phyloP scores from a whole-genome alignment of 2,113 vertebrate genomes.

The Perca flavescens region DNA sequence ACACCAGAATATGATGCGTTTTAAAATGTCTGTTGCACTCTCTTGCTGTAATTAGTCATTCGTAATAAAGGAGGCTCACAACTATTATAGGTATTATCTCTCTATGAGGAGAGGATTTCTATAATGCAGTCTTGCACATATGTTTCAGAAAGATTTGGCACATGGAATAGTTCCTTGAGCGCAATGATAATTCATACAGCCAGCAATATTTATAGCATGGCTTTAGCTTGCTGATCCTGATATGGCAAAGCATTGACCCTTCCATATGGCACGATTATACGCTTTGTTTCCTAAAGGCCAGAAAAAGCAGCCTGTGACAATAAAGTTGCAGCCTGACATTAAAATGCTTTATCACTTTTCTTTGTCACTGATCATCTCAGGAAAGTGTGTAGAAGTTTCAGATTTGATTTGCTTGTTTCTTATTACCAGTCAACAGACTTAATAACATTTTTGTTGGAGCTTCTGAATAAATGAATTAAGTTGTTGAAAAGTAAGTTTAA shows the following conservation, averaged over 20 bases:
- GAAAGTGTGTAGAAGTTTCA: background rate
- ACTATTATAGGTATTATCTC: background rate
- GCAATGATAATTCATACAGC: background rate
- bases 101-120: background rate
- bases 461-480: background rate
- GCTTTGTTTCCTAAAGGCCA: background rate
- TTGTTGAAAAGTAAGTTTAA: too few relatives aligned
- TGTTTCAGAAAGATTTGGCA: background rate
- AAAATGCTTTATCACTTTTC: conserved; percentile 6
- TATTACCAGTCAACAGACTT: background rate
- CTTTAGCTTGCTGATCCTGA: conserved; percentile 19
- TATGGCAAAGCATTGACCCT: conserved; percentile 5
- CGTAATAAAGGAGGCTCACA: background rate
- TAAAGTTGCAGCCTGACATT: background rate
- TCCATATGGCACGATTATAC: background rate
- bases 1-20: background rate
- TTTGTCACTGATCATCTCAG: background rate
- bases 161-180: background rate
- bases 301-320: background rate
- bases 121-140: background rate
- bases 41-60: background rate
- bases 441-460: background rate
- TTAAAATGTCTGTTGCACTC: background rate
- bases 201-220: background rate
- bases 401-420: background rate